Conservation (phyloP, 2,888 invertebrate species). For the Axea sp. region DNA sequence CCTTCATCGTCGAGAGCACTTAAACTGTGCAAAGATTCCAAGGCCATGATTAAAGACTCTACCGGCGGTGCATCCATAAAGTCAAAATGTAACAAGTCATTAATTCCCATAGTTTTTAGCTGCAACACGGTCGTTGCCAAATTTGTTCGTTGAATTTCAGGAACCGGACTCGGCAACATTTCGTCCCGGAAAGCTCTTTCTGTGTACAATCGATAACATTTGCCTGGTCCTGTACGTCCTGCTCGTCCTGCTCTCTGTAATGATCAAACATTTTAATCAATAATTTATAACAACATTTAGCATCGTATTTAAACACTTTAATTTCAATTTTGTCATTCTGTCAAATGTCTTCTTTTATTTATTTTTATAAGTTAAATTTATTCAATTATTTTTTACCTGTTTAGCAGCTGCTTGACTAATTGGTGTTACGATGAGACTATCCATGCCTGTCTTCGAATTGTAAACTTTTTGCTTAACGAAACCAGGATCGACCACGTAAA, state of each 20-base stretch:
- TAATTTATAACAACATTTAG: too few species aligned
- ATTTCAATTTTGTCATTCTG: too few species aligned
- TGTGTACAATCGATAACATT: conserved; percentile 97
- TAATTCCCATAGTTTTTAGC: conserved; percentile 99
- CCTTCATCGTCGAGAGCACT: conserved; percentile 98
- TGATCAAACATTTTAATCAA: background rate
- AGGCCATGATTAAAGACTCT: conserved; percentile 97
- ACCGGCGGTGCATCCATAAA: conserved; percentile 99
- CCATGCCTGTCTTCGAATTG: conserved; percentile 99
- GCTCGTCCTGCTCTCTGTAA: conserved; percentile 85
- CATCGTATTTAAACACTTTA: too few species aligned
- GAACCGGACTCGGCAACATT: conserved; percentile 98
- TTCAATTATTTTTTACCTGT: conserved; percentile 82
- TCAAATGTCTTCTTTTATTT: too few species aligned
- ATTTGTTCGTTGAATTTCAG: conserved; percentile 99
- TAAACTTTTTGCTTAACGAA: conserved; percentile 99
- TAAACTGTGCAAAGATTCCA: conserved; percentile 97
- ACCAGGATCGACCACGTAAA: conserved; percentile 99
- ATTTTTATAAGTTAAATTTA: too few species aligned
- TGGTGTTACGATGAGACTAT: conserved; percentile 98
- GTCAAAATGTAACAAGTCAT: conserved; percentile 98
- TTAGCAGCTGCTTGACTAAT: conserved; percentile 99
- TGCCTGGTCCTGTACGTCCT: conserved; percentile 98
- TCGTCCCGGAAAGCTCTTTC: conserved; percentile 99
- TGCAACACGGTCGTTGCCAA: conserved; percentile 97